Conservation (phyloP, 2,888 invertebrate species). For the Liposcelis brunnea region DNA sequence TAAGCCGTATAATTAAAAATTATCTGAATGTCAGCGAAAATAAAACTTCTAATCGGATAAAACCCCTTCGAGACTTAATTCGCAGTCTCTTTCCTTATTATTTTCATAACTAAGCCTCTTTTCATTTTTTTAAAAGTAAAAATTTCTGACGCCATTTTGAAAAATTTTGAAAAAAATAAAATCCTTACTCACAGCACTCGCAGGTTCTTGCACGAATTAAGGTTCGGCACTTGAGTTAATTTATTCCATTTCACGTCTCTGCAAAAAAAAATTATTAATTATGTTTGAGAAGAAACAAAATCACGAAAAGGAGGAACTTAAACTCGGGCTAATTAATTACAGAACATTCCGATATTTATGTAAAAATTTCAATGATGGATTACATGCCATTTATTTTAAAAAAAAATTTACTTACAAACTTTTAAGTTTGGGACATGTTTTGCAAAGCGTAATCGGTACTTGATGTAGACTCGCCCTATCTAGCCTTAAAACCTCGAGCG, state of each 20-base stretch:
- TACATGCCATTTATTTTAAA: neutral
- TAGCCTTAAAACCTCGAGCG: constrained; percentile 61
- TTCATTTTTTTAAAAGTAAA: too few relatives aligned
- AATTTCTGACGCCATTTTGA: too few relatives aligned
- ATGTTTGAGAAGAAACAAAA: neutral
- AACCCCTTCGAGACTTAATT: neutral
- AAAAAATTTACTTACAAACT: constrained; percentile 54
- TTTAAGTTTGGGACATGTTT: constrained; percentile 57
- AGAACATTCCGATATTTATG: neutral
- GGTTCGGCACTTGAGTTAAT: constrained; percentile 54
- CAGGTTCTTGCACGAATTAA: constrained; percentile 62
- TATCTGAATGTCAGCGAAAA: neutral
- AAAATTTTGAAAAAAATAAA: constrained; percentile 10
- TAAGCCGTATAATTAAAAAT: too few relatives aligned
- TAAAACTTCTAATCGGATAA: constrained; percentile 1
- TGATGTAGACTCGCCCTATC: constrained; percentile 61
- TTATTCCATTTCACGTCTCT: constrained; percentile 78
- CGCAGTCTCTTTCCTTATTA: neutral
- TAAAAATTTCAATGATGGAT: neutral
- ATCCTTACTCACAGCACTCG: constrained; percentile 59
- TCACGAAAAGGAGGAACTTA: neutral
- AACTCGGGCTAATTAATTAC: neutral
- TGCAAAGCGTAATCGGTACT: constrained; percentile 60
- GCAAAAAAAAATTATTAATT: constrained; percentile 22
- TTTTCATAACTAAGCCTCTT: neutral